Conservation (phyloP, 2,888 invertebrate genomes). For the Muscina levida region DNA sequence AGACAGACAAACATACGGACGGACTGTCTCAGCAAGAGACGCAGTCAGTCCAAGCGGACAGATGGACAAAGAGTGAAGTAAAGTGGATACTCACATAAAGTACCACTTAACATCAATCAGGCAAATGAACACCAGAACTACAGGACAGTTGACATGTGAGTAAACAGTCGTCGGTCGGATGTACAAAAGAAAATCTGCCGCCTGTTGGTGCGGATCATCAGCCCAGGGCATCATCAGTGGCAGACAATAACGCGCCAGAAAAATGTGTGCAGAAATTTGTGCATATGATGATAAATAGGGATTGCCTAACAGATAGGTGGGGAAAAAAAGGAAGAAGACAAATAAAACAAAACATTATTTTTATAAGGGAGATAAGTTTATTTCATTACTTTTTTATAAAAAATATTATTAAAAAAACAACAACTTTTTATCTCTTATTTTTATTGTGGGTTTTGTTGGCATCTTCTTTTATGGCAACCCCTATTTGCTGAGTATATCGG, state of each 20-base stretch:
- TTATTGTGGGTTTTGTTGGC: no score
- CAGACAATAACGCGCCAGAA: conserved; percentile 64
- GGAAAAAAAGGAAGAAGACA: no score
- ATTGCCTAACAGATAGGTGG: no score
- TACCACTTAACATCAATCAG: conserved; percentile 77
- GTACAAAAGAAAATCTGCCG: conserved; percentile 64
- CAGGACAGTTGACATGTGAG: conserved; percentile 77
- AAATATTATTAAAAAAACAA: no score
- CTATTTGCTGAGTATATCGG: conserved; percentile 1
- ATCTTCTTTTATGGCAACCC: conserved; percentile 10
- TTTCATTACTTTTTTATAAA: no score
- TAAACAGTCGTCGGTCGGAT: conserved; percentile 65
- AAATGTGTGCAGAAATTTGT: conserved; percentile 25
- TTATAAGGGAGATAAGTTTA: no score
- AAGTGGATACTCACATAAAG: conserved; percentile 65
- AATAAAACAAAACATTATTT: no score
- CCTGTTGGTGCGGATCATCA: conserved; percentile 46
- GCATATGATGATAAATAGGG: conserved; percentile 10
- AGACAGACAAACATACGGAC: conserved; percentile 22
- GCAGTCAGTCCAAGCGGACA: conserved; percentile 15
- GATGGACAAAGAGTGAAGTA: conserved; percentile 49
- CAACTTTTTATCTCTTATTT: no score
- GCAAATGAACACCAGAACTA: conserved; percentile 73
- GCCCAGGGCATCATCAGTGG: conserved; percentile 50
- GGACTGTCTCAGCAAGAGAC: neutral